Percentiles rank a stretch among this genome's conserved stretches.
Conservation (phyloP, 2,797 vertebrate species). For the Macropus fuliginosus region DNA sequence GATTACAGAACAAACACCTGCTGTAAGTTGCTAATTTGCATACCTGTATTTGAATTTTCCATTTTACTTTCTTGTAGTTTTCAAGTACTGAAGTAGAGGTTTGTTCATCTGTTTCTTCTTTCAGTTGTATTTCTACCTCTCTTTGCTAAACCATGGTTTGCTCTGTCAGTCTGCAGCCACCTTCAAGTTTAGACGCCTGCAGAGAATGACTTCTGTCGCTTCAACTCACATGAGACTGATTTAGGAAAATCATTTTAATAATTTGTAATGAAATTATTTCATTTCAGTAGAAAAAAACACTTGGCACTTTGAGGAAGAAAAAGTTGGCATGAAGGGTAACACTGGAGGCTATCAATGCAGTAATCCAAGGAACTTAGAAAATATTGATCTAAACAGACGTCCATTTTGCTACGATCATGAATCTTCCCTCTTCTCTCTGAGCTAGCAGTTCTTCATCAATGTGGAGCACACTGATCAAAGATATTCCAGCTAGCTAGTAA, state of each 20-base stretch:
- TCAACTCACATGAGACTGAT: neutral
- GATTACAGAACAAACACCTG: slow-evolving; percentile 36
- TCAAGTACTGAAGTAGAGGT: slow-evolving; percentile 14
- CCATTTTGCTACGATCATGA: neutral
- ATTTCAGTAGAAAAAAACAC: neutral
- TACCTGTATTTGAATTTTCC: neutral
- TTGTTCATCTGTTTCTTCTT: slow-evolving; percentile 29
- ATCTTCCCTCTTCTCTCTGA: neutral
- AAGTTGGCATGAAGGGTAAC: neutral
- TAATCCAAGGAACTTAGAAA: neutral
- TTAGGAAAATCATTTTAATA: neutral
- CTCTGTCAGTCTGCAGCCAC: neutral
- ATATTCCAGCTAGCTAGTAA: neutral
- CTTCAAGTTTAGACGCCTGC: neutral
- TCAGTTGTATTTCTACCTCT: neutral
- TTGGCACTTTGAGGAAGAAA: neutral
- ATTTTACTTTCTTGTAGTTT: slow-evolving; percentile 30
- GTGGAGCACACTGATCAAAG: neutral
- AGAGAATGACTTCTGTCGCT: neutral
- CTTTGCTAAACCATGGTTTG: neutral
- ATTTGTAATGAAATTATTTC: neutral
- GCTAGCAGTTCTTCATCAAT: neutral
- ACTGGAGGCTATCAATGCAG: neutral
- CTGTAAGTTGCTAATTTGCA: slow-evolving; percentile 69
- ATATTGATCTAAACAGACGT: neutral